Conservation (phyloP, 2,888 invertebrate genomes). For the Leptopterna dolabrata region DNA sequence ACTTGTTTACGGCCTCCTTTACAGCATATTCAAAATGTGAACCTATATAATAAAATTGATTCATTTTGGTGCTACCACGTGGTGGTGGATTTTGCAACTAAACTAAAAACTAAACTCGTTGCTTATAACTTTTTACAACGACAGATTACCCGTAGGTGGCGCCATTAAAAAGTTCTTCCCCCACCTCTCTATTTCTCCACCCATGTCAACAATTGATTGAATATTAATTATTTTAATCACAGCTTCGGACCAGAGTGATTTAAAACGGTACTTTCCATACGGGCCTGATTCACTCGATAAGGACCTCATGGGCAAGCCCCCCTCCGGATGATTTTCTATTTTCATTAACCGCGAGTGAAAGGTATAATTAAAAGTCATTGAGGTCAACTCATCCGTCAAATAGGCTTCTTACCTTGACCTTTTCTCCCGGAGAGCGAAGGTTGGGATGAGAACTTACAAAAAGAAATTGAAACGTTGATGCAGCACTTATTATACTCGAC, state of each 20-base stretch:
- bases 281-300: neutral
- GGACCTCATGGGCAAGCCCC: neutral
- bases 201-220: constrained; percentile 10
- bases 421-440: neutral
- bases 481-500: neutral
- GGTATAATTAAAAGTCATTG: constrained; percentile 43
- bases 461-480: constrained; percentile 1
- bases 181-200: neutral
- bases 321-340: neutral
- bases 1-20: no score
- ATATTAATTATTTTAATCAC: neutral
- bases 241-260: neutral
- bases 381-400: constrained; percentile 39
- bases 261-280: neutral
- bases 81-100: no score
- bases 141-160: no score
- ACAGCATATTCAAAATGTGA: no score
- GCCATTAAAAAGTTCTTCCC: no score
- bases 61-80: no score
- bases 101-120: no score
- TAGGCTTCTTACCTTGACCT: neutral
- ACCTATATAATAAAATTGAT: no score
- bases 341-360: constrained; percentile 22
- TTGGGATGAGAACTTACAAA: neutral
- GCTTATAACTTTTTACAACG: no score